Evolutionary conservation across 1,140 invertebrate genomes (phyloP), one percentile per base, ranked within the genome.

Genomic region (Drosophila ironensis): DNA sequence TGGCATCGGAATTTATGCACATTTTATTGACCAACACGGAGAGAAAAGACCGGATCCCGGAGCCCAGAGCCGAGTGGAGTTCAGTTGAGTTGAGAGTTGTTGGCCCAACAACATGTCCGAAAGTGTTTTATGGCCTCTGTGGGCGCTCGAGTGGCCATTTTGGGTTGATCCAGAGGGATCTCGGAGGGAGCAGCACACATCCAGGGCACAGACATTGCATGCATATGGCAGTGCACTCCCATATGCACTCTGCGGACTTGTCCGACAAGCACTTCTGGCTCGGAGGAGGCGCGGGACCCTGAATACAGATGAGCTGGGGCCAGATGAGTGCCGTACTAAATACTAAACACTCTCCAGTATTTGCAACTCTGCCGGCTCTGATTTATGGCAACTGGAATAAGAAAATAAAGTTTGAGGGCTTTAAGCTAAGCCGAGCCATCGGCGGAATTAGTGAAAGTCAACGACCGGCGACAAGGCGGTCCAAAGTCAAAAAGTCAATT

Each of bases 401-500:
- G 30, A 30, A 8, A 9, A 22, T 12, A 25, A 24, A n/a, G n/a
- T n/a, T n/a, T n/a, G n/a, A n/a, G 22, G 28, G 11, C 68, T 63
- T 64, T 46, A 50, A 41, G 47, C 67, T 76, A 73, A 71, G 66
- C 51, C 40, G 22, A 12, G 30, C 12, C 33, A 37, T 37, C 33
- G 61, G 38, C 8, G 41, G 38, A 66, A 45, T 70, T 70, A 46
- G 42, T 63, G 63, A 0, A 37, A 73, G 77, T 84, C 80, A 84
- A 73, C 41, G 78, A 84, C 69, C 78, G 60, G 45, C 28, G 30
- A 52, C 56, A 48, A 46, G 45, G 37, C 64, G 53, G 38, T 86
- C 77, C 80, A 84, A 86, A 84, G 78, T 86, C 78, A 80, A 86
- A 86, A 87, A 86, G 74, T 86, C 74, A 84, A 84, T 84, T 84